Conservation (phyloP, 2,888 invertebrate species). For the Andrena camellia region DNA sequence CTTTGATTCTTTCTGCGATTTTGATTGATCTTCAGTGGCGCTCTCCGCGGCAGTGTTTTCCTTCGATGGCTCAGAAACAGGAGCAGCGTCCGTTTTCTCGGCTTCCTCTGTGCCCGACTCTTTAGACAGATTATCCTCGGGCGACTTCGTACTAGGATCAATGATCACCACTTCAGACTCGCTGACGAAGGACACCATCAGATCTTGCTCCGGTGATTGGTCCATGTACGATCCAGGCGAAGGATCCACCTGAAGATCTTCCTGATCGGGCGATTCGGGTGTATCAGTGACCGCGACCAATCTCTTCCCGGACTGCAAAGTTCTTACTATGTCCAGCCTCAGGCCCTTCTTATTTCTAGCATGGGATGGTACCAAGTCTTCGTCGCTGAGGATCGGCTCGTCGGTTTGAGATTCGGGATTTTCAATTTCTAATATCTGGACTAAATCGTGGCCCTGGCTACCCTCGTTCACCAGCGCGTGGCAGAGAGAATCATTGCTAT, state of each 20-base stretch:
- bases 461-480: slow-evolving; percentile 83
- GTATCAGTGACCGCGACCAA: slow-evolving; percentile 85
- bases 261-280: slow-evolving; percentile 87
- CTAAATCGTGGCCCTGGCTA: slow-evolving; percentile 81
- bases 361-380: slow-evolving; percentile 77
- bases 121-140: slow-evolving; percentile 88
- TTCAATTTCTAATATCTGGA: slow-evolving; percentile 83
- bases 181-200: slow-evolving; percentile 83
- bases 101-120: slow-evolving; percentile 78
- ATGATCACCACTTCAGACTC: slow-evolving; percentile 89
- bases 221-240: slow-evolving; percentile 85
- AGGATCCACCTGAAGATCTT: slow-evolving; percentile 85
- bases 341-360: slow-evolving; percentile 79
- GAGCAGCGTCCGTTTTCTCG: slow-evolving; percentile 65
- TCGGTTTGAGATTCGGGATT: slow-evolving; percentile 77
- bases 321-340: slow-evolving; percentile 82
- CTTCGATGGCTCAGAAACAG: slow-evolving; percentile 52
- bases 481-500: slow-evolving; percentile 86
- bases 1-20: slow-evolving; percentile 70
- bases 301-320: slow-evolving; percentile 83
- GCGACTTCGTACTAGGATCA: slow-evolving; percentile 87
- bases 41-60: slow-evolving; percentile 74
- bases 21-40: slow-evolving; percentile 62
- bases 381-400: slow-evolving; percentile 78
- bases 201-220: slow-evolving; percentile 85